Percentiles rank a stretch among this genome's conserved stretches.
Evolutionary conservation across 2,888 invertebrate genomes (phyloP).

Genomic region (Ditylenchus weischeri): DNA sequence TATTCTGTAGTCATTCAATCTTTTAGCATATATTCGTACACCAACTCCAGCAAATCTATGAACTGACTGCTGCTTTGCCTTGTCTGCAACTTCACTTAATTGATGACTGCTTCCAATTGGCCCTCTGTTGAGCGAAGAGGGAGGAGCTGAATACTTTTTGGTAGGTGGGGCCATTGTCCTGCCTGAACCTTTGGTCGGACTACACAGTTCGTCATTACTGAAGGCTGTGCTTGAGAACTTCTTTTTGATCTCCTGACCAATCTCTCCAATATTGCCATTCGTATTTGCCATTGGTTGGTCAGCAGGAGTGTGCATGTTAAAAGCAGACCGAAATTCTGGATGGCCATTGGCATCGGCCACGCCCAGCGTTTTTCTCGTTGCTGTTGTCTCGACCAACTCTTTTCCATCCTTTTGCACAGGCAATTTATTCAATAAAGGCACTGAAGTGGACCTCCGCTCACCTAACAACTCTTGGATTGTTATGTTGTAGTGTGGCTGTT

Average conservation of each 20-base stretch:
- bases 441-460: slow-evolving; percentile 24
- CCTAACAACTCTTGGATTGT: slow-evolving; percentile 2
- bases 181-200: neutral
- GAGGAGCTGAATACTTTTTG: slow-evolving; percentile 21
- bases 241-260: neutral
- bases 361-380: too few relatives aligned
- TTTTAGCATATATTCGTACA: slow-evolving; percentile 22
- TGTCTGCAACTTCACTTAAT: neutral
- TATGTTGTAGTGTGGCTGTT: neutral
- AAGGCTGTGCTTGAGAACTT: slow-evolving; percentile 15
- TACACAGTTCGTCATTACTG: slow-evolving; percentile 20
- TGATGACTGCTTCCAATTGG: neutral
- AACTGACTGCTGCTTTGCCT: neutral
- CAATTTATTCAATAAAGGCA: slow-evolving; percentile 11
- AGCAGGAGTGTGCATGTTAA: slow-evolving; percentile 2
- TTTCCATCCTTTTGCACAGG: slow-evolving; percentile 17
- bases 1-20: slow-evolving; percentile 15
- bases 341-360: neutral
- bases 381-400: neutral
- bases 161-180: neutral
- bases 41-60: slow-evolving; percentile 11
- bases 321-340: neutral
- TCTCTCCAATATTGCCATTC: neutral
- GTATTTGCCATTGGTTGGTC: neutral
- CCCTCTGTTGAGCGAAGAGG: neutral